Percentiles rank a stretch among this genome's conserved stretches.
These are phyloP conservation scores for Clavelina lepadiformis DNA, from an alignment of 23 tunicate species.

Conservation along the genomic window DNA sequence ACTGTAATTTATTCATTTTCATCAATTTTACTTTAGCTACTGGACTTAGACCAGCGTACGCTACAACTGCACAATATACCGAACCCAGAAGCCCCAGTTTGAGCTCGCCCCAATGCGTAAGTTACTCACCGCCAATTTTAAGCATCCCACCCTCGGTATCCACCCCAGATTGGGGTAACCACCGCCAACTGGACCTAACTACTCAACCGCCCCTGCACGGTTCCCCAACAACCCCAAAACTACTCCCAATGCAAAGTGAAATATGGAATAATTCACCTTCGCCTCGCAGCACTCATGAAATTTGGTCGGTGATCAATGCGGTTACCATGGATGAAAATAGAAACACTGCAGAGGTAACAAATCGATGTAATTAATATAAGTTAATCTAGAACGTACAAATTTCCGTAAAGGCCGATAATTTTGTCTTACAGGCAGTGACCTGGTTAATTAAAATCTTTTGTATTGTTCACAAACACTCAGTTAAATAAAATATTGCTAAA, in stretches of 20 bases:
- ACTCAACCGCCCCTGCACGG: neutral
- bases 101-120: neutral
- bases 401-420: no score
- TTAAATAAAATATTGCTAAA: no score
- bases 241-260: slow-evolving; percentile 6
- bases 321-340: slow-evolving; percentile 88
- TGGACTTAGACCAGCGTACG: neutral
- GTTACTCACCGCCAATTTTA: neutral
- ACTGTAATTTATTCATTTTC: no score
- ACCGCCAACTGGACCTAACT: neutral
- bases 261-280: slow-evolving; percentile 3
- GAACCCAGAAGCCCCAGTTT: neutral
- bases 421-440: no score
- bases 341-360: slow-evolving; percentile 58
- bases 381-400: no score
- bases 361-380: no score
- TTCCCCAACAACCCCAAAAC: neutral
- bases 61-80: neutral
- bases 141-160: neutral
- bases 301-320: slow-evolving; percentile 86
- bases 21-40: neutral
- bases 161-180: slow-evolving; percentile 1
- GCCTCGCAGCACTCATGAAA: slow-evolving; percentile 55
- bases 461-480: no score
- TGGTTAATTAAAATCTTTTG: no score